Evolutionary conservation across 1,140 invertebrate species (phyloP).

Genomic region (Macrosteles quadrilineatus): DNA sequence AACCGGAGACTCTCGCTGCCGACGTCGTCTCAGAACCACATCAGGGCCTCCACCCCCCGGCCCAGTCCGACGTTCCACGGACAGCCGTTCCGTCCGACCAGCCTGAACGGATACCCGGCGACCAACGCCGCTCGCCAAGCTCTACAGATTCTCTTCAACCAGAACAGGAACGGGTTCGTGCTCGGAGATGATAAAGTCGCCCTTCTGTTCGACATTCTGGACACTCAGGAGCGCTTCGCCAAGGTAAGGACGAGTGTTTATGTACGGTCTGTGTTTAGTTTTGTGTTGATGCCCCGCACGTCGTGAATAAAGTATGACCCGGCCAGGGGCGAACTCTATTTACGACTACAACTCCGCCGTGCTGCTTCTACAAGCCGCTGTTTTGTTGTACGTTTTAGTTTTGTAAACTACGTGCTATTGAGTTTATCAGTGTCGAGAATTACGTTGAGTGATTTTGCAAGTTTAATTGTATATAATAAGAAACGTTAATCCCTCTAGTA

Average conservation of each 20-base stretch:
- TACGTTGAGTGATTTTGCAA: too few species aligned
- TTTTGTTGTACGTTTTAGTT: too few species aligned
- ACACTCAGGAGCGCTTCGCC: constrained; percentile 75
- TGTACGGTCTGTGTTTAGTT: too few species aligned
- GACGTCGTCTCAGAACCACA: constrained; percentile 46
- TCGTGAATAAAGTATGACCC: too few species aligned
- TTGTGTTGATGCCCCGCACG: too few species aligned
- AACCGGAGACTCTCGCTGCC: constrained; percentile 50
- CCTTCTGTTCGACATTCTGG: constrained; percentile 76
- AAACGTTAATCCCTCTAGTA: too few species aligned
- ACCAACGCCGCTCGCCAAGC: constrained; percentile 56
- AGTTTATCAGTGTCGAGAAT: too few species aligned
- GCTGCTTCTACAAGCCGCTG: too few species aligned
- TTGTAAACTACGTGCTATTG: too few species aligned
- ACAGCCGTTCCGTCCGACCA: constrained; percentile 55
- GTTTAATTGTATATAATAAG: too few species aligned
- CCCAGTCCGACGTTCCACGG: constrained; percentile 65
- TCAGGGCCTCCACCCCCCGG: constrained; percentile 48
- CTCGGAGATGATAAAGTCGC: constrained; percentile 73
- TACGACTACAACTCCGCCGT: too few species aligned
- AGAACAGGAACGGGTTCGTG: constrained; percentile 70
- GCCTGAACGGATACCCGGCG: constrained; percentile 51
- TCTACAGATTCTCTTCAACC: constrained; percentile 64
- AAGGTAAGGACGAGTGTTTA: constrained; percentile 59
- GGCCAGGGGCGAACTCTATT: too few species aligned